phyloP scores from a whole-genome alignment of 2,113 vertebrate species.

The Zosterops borbonicus region DNA sequence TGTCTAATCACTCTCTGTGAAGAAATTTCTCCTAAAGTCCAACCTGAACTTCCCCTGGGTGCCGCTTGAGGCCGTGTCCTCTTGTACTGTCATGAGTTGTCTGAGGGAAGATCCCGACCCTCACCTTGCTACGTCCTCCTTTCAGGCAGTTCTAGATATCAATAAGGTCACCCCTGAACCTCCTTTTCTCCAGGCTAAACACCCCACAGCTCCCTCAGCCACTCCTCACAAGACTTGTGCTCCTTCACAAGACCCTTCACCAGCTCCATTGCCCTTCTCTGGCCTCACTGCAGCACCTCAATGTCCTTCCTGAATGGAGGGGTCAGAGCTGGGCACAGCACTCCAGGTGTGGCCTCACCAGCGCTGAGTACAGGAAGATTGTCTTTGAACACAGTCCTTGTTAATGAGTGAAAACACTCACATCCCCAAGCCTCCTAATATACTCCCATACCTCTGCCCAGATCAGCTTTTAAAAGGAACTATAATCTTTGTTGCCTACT shows the following conservation, averaged over 20 bases:
- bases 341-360: neutral
- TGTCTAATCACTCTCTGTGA: neutral
- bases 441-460: neutral
- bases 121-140: neutral
- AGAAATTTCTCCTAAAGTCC: neutral
- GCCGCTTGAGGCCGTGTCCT: accelerated
- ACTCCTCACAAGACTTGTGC: accelerated
- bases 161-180: neutral
- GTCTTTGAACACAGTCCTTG: neutral
- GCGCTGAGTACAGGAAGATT: neutral
- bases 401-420: neutral
- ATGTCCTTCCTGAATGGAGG: neutral
- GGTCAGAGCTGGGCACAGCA: too few relatives aligned
- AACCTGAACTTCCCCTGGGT: neutral
- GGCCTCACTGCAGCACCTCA: accelerated
- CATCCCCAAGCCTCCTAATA: neutral
- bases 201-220: neutral
- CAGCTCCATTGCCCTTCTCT: neutral
- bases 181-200: neutral
- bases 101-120: neutral
- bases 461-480: neutral
- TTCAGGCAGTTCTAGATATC: neutral
- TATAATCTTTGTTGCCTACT: neutral
- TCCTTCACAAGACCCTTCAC: too few relatives aligned
- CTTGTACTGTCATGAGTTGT: neutral